A percentile compares a stretch with the other conserved stretches of the same genome.
Evolutionary conservation across 2,888 invertebrate genomes (phyloP).

Genomic region (Ditylenchus weischeri): DNA sequence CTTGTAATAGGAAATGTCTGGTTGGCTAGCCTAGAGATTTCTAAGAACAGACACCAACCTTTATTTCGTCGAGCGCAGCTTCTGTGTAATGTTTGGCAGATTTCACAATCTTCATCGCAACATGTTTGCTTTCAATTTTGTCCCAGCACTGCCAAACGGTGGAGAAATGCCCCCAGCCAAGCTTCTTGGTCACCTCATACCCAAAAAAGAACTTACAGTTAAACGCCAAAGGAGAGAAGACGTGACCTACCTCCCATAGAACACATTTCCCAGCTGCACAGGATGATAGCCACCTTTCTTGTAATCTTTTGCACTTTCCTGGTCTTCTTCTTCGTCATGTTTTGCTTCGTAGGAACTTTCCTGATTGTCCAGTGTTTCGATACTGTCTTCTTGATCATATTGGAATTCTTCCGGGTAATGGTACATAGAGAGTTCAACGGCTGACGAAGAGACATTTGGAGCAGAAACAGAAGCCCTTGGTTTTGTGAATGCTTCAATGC

Average conservation of each 20-base stretch:
- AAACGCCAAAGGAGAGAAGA: not conserved
- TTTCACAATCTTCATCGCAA: constrained; percentile 97
- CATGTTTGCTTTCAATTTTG: constrained; percentile 70
- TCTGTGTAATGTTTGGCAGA: constrained; percentile 95
- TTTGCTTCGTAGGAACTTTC: too few relatives aligned
- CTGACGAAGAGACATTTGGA: too few relatives aligned
- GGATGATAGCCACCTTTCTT: constrained; percentile 77
- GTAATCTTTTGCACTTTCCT: constrained; percentile 8
- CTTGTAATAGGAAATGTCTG: not conserved
- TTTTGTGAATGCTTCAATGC: too few relatives aligned
- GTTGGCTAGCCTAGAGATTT: too few relatives aligned
- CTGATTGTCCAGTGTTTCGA: too few relatives aligned
- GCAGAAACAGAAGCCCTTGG: too few relatives aligned
- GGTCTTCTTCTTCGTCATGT: too few relatives aligned
- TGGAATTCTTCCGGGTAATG: too few relatives aligned
- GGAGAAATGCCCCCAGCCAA: constrained; percentile 98
- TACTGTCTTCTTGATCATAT: too few relatives aligned
- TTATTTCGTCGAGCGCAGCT: constrained; percentile 93
- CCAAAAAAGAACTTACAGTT: constrained; percentile 61
- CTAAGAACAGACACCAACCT: constrained; percentile 65
- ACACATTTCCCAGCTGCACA: constrained; percentile 93
- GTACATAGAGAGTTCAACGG: too few relatives aligned
- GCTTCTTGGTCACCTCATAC: constrained; percentile 92
- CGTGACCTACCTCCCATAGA: constrained; percentile 65
- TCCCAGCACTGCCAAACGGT: constrained; percentile 99